Conservation (phyloP, 2,888 invertebrate species). For the Alviniconcha strummeri region DNA sequence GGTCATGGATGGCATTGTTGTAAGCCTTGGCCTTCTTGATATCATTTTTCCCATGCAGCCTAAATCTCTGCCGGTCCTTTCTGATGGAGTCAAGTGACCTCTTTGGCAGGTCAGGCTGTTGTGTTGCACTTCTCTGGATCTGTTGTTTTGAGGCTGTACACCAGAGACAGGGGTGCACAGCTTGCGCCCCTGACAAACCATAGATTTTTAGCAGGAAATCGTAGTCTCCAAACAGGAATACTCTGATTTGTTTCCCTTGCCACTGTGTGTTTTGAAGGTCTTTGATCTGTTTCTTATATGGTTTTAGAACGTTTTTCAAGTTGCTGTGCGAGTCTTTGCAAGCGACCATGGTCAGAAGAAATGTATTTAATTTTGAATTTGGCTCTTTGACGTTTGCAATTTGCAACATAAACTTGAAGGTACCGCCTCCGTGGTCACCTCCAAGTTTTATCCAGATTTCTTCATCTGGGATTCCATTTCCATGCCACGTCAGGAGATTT, state of each 20-base stretch:
- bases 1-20: neutral
- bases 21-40: neutral
- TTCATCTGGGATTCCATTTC: neutral
- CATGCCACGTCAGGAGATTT: slow-evolving; percentile 8
- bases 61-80: neutral
- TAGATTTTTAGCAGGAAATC: slow-evolving; percentile 1
- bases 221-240: slow-evolving; percentile 22
- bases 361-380: no score
- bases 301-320: neutral
- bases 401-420: neutral
- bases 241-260: slow-evolving; percentile 8
- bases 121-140: neutral
- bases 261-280: neutral
- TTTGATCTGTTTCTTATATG: neutral
- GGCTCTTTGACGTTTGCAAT: no score
- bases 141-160: neutral
- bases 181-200: slow-evolving; percentile 10
- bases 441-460: neutral
- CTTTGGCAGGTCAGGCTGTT: neutral
- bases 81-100: neutral
- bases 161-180: no score
- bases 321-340: neutral
- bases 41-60: neutral
- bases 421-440: neutral
- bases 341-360: no score